Conservation (phyloP, 2,113 vertebrate genomes). For the Forbesichthys papilliferus region DNA sequence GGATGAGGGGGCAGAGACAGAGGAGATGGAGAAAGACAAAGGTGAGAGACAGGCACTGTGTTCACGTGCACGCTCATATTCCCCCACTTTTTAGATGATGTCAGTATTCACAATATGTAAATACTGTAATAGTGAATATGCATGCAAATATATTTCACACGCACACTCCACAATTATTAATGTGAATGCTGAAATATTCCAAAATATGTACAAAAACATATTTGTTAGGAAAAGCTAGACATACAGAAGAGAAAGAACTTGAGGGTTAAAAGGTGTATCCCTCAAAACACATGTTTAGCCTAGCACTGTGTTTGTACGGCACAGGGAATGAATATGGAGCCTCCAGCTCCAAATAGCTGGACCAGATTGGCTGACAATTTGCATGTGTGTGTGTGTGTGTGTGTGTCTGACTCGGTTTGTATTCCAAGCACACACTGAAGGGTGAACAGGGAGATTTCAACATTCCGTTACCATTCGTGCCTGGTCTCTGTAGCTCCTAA, state of each 20-base stretch:
- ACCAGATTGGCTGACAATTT: conserved; percentile 70
- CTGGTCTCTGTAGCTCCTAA: conserved; percentile 67
- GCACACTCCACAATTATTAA: too few relatives aligned
- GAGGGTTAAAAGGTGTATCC: too few relatives aligned
- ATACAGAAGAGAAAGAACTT: too few relatives aligned
- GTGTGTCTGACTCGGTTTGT: conserved; percentile 59
- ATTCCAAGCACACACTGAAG: conserved; percentile 71
- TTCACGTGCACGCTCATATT: too few relatives aligned
- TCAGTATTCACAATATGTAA: too few relatives aligned
- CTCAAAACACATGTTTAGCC: background rate
- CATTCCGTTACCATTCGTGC: conserved; percentile 71
- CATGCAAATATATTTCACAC: too few relatives aligned
- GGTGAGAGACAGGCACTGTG: conserved; percentile 61
- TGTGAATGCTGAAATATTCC: too few relatives aligned
- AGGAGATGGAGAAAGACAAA: conserved; percentile 40
- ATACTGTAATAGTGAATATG: too few relatives aligned
- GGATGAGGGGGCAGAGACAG: conserved; percentile 17
- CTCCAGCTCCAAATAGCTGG: conserved; percentile 51
- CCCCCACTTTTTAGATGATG: too few relatives aligned
- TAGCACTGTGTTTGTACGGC: conserved; percentile 43
- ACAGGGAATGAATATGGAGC: conserved; percentile 68
- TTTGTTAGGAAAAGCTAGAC: too few relatives aligned
- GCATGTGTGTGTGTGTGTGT: conserved; percentile 67
- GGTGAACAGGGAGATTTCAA: conserved; percentile 72
- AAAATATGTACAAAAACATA: too few relatives aligned